Percentiles rank a stretch among this genome's conserved stretches.
Evolutionary conservation across 2,113 vertebrate genomes (phyloP).

Genomic region (Rynchops niger): DNA sequence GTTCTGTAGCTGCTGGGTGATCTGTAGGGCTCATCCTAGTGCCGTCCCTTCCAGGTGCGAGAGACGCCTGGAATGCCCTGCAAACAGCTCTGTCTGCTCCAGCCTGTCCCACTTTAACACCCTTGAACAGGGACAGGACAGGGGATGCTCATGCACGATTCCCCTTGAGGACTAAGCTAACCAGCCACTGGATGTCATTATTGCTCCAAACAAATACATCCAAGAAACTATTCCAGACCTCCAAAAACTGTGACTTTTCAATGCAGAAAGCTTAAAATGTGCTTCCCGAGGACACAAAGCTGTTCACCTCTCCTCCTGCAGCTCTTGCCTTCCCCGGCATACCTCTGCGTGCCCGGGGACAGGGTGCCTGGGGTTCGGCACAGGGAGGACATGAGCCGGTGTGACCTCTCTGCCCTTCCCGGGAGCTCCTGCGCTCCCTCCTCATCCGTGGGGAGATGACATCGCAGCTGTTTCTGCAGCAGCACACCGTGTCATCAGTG

Average conservation of each 20-base stretch:
- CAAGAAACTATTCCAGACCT: not conserved
- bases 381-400: accelerated
- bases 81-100: not conserved
- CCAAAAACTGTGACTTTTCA: conserved; percentile 4
- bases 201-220: conserved; percentile 58
- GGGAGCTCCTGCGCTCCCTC: not conserved
- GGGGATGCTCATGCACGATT: not conserved
- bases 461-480: conserved; percentile 16
- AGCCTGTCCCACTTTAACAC: not conserved
- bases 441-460: not conserved
- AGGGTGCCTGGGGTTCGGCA: not conserved
- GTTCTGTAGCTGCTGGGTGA: not conserved
- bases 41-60: not conserved
- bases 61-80: not conserved
- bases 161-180: conserved; percentile 36
- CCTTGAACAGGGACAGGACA: not conserved
- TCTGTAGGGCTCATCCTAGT: accelerated
- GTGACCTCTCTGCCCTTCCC: conserved; percentile 33
- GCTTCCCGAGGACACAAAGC: not conserved
- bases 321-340: not conserved
- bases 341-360: not conserved
- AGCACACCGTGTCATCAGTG: too few relatives aligned
- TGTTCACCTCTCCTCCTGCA: not conserved
- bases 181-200: conserved; percentile 72
- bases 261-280: not conserved